Base-by-base conservation (phyloP, 2,888 invertebrate species). In the Ophion obscuratus region DNA sequence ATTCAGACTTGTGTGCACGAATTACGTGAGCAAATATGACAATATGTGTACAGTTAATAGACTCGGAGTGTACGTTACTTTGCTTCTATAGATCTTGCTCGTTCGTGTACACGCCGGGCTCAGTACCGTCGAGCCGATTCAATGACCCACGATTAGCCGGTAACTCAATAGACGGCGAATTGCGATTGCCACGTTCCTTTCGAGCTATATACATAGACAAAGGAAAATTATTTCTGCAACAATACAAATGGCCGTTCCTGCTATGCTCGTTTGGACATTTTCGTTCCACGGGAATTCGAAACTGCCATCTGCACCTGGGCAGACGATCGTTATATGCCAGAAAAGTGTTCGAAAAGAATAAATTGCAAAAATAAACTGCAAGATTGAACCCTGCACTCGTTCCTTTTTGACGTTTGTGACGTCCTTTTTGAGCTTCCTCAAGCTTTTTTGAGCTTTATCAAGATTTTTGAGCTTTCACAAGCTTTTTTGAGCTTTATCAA, bases 61-160 rank as follows among this genome's bases (percentile, higher is more conserved):
- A 20, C 64, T 64, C 1, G 14, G 36, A 40, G 70, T 71, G 75
- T 47, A 83, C n/a, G 62, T 20, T 57, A 74, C 31, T 76, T 66
- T 53, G 73, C 81, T 76, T 70, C 20, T 57, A 71, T 66, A 53
- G 40, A n/a, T 73, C 17, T 59, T 47, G 11, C 59, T 76, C 59
- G 53, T 59, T 62, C 66, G 61, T 53, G 47, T 40, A 27, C 64
- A 36, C 70, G 53, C 24, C 5, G 11, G 40, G 47, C 68, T 57
- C 77, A 20, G 59, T 64, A 44, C 74, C 70, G 64, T 70, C 20
- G 64, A 75, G 40, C 20, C 84, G 81, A 84, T 81, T 81, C 73
- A 78, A 84, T 74, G 84, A 77, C 81, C 81, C 81, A 68, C 66
- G 77, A 78, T 84, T 81, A 84, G 62, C 31, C 66, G 53, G 17